Conservation (phyloP, 2,113 vertebrate species). For the Scomber japonicus region DNA sequence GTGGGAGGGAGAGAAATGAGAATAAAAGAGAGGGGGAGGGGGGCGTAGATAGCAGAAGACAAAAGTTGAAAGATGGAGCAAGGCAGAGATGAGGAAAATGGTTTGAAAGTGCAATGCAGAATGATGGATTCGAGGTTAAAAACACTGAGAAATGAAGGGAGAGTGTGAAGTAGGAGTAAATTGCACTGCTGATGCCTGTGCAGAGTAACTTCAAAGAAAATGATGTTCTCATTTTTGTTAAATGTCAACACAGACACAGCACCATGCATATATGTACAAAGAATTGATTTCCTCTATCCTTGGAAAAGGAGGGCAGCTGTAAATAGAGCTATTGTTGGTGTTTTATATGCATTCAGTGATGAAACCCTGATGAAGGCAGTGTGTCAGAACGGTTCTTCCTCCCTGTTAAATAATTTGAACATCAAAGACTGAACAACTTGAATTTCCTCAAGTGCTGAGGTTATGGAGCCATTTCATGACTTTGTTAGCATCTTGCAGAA, state of each 20-base stretch:
- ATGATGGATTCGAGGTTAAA: conserved; percentile 16
- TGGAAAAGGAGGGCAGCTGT: conserved; percentile 41
- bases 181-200: conserved; percentile 24
- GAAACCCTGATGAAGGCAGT: neutral
- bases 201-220: conserved; percentile 50
- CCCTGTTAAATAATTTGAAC: conserved; percentile 12
- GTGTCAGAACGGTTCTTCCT: conserved; percentile 35
- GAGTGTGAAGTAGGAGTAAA: conserved; percentile 25
- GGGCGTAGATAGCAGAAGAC: neutral
- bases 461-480: neutral
- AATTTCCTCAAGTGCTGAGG: neutral
- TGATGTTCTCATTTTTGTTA: conserved; percentile 23
- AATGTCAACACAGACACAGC: conserved; percentile 19
- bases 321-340: conserved; percentile 9
- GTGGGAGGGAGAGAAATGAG: conserved; percentile 16
- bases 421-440: conserved; percentile 21
- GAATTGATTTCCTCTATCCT: conserved; percentile 20
- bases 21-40: neutral
- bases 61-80: conserved; percentile 22
- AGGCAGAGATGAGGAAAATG: conserved; percentile 18
- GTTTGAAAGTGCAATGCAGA: conserved; percentile 18
- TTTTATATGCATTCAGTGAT: conserved; percentile 20
- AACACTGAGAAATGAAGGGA: conserved; percentile 7
- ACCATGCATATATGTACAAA: neutral
- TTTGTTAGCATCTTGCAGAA: conserved; percentile 13